phyloP scores from a whole-genome alignment of 1,140 invertebrate genomes.

The Hetaerina americana region DNA sequence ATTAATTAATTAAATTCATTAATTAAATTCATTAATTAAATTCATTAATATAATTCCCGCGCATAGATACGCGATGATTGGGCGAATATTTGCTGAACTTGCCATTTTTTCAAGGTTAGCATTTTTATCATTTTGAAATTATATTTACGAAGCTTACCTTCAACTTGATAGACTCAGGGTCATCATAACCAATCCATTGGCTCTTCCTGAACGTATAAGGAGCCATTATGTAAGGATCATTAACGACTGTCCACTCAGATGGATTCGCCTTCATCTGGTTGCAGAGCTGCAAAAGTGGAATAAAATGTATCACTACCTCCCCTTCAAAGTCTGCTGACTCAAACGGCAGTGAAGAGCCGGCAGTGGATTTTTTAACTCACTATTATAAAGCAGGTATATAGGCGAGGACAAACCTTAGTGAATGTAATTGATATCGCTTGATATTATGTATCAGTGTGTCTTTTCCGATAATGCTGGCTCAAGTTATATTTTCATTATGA shows the following conservation, averaged over 20 bases:
- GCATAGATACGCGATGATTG: no score
- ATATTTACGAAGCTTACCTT: conserved; percentile 19
- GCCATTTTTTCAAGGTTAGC: no score
- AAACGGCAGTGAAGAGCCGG: no score
- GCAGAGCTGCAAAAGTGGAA: conserved; percentile 14
- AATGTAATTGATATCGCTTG: no score
- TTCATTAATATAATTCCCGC: background rate
- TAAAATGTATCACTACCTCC: background rate
- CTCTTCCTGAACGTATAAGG: conserved; percentile 47
- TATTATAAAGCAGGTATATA: no score
- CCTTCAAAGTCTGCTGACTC: no score
- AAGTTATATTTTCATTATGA: no score
- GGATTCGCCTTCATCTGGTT: conserved; percentile 8
- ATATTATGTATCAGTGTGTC: no score
- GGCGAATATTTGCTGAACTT: background rate
- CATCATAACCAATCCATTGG: conserved; percentile 67
- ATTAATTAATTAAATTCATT: background rate
- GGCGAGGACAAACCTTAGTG: no score
- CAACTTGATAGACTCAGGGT: conserved; percentile 28
- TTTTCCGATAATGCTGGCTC: no score
- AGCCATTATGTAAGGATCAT: conserved; percentile 37
- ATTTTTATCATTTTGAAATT: conserved; percentile 3
- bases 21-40: background rate
- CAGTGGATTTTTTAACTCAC: no score
- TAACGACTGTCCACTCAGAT: conserved; percentile 32